These are phyloP conservation scores for Coptotermes formosanus DNA, from an alignment of 1,140 invertebrate species.

Conservation along the genomic window DNA sequence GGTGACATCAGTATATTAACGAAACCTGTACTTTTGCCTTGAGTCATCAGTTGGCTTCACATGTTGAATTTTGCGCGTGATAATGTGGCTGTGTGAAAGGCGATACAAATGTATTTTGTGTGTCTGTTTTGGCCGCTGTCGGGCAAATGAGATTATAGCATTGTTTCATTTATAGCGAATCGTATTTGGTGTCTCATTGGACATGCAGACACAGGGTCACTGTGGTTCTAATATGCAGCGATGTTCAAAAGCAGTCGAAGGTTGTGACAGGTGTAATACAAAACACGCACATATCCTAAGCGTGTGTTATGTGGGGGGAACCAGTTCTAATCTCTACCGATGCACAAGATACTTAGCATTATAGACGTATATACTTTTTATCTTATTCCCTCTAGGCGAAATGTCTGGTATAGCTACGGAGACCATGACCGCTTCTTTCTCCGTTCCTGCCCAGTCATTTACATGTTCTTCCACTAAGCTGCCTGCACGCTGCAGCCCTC, in stretches of 20 bases:
- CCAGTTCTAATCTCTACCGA: too few species aligned
- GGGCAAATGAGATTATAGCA: background rate
- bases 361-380: too few species aligned
- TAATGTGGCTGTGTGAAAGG: background rate
- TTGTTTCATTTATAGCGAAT: background rate
- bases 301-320: too few species aligned
- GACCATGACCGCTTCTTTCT: too few species aligned
- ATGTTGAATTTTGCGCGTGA: background rate
- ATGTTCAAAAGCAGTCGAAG: background rate
- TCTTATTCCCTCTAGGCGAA: too few species aligned
- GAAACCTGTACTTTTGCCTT: background rate
- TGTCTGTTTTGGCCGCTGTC: background rate
- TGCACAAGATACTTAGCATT: too few species aligned
- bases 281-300: too few species aligned
- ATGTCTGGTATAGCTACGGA: too few species aligned
- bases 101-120: background rate
- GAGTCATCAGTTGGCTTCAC: background rate
- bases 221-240: background rate
- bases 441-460: too few species aligned
- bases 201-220: background rate
- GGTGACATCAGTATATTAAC: background rate
- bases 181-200: background rate
- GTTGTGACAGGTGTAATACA: too few species aligned
- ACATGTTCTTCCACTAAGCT: too few species aligned
- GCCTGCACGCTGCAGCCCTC: too few species aligned